Base-by-base conservation (phyloP, 2,113 vertebrate genomes). In the Rhombomys opimus region DNA sequence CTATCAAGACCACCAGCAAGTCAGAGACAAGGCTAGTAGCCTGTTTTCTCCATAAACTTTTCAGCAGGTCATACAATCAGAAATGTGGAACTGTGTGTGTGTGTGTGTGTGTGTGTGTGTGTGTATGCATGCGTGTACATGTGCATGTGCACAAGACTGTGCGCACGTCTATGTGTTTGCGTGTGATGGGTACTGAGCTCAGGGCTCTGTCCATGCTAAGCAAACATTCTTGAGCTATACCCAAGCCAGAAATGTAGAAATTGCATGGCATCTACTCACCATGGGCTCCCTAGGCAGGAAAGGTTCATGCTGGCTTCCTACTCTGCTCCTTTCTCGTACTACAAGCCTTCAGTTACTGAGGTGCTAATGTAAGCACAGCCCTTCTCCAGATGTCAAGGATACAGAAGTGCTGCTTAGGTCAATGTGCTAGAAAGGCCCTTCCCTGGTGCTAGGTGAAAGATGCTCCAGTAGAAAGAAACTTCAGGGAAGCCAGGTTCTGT, bases 181-280 rank as follows among this genome's bases (percentile, higher is more conserved):
- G 3, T 63, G 8, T 87, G 30, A 38, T 54, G 15, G 14, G 50
- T 72, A 73, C 13, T 4, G 9, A 30, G 41, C 52, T 25, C 68
- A 88, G 35, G 54, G 52, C 54, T 72, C 23, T 73, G 22, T 23
- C 14, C 52, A 73, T 73, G 87, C 23, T 88, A 87, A 38, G 35
- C 68, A 73, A 88, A 32, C 52, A 88, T 17, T 38, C 70, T 22
- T 32, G n/a, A n/a, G 61, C n/a, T 61, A 46, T 87, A 70, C 1
- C 20, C 52, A 89, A 70, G n/a, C 22, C 68, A 91, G 91, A 75
- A 70, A 78, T n/a, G 52, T 94, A 89, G 25, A 93, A 72, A 95
- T 61, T 68, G 30, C 63, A 80, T 57, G 25, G 35, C 35, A 72
- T 23, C 65, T 67, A 46, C 70, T 87, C 52, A 77, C 23, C 50